phyloP scores from a whole-genome alignment of 2,797 vertebrate genomes.

The Rhynchonycteris naso region DNA sequence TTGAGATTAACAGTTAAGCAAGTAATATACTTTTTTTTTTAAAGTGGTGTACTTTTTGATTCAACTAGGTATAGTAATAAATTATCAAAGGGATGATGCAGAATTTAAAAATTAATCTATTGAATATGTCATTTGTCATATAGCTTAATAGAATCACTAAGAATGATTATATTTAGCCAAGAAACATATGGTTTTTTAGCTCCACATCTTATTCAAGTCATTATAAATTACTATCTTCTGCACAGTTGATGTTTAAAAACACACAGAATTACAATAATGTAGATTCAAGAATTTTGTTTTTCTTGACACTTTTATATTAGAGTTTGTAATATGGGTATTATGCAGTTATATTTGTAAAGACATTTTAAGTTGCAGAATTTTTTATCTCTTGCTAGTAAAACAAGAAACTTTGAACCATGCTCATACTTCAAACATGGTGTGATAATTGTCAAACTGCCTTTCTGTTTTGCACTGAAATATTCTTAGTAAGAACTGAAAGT shows the following conservation, averaged over 20 bases:
- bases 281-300: background rate
- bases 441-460: background rate
- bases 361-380: background rate
- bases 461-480: background rate
- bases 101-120: slow-evolving; percentile 8
- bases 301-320: background rate
- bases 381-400: background rate
- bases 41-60: background rate
- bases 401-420: background rate
- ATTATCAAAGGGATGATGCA: background rate
- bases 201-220: background rate
- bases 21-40: background rate
- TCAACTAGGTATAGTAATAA: background rate
- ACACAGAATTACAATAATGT: background rate
- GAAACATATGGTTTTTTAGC: background rate
- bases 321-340: background rate
- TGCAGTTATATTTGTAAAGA: background rate
- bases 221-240: background rate
- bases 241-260: background rate
- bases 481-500: background rate
- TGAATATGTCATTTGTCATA: background rate
- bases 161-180: slow-evolving; percentile 5
- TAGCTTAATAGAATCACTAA: slow-evolving; percentile 6
- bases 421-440: background rate
- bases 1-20: background rate